Base-by-base conservation (phyloP, 2,113 vertebrate genomes). In the Orientallactaga bullata region DNA sequence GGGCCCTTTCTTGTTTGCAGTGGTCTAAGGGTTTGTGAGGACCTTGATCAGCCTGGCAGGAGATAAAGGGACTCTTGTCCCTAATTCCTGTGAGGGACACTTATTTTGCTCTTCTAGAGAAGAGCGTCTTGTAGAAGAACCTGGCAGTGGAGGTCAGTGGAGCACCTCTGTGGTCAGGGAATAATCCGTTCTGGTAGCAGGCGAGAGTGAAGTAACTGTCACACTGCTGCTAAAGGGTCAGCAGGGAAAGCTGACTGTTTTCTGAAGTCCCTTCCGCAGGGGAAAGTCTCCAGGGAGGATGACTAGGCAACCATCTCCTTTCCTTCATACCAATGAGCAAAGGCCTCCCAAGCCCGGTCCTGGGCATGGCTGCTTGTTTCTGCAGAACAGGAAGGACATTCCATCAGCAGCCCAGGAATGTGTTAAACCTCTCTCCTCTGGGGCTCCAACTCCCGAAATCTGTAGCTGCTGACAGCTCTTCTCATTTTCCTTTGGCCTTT, bases 341-440 rank as follows among this genome's bases (percentile, higher is more conserved):
- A 93, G 88, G 39, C 60, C 89, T 72, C 16, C 0, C 55, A 94
- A 76, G 63, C 65, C 73, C 80, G 61, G 55, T 91, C 85, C 18
- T 94, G 81, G 95, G 74, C 91, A 83, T 0, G 61, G 60, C 90
- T 84, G 47, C 65, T 26, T 89, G 72, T 89, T 89, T 95, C 73
- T 93, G 84, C 80, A 76, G 68, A 94, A 91, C 68, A 92, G 91
- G 74, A 94, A 96, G 96, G 89, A 79, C 61, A 72, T 95, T 94
- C 84, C 15, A 0, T 93, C 80, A 95, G 93, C 88, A 37, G 65
- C 55, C 71, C 85, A 88, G 92, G 93, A 96, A 97, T 93, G 87
- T 8, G 1, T 91, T 93, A 68, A 85, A 69, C 63, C 89, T 16
- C 92, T 95, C 39, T 96, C 60, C 84, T 88, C 68, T 74, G 63